A percentile compares a stretch with the other conserved stretches of the same genome.
phyloP scores from a whole-genome alignment of 1,140 invertebrate genomes.

The Pristionchus pacificus region DNA sequence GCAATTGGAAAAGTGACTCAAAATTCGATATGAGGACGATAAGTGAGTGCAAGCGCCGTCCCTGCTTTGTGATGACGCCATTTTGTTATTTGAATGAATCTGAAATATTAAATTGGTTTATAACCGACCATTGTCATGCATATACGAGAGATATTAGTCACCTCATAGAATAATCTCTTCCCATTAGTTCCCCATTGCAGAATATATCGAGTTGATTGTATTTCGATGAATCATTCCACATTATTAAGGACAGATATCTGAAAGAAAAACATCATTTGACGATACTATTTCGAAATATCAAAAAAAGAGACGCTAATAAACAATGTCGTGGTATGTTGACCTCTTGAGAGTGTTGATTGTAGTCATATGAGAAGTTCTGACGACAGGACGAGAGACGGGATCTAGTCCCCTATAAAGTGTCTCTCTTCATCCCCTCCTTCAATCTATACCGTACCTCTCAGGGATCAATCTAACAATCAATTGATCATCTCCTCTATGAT shows the following conservation, averaged over 20 bases:
- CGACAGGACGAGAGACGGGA: conserved; percentile 10
- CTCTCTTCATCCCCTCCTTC: too few species aligned
- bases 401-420: conserved; percentile 10
- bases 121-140: too few species aligned
- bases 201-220: conserved; percentile 97
- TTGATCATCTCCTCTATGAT: conserved; percentile 34
- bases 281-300: not conserved
- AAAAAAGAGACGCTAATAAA: not conserved
- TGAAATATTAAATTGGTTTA: too few species aligned
- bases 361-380: conserved; percentile 20
- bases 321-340: not conserved
- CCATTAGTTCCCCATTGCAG: conserved; percentile 94
- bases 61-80: conserved; percentile 79
- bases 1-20: too few species aligned
- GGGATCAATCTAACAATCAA: conserved; percentile 33
- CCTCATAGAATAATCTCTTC: too few species aligned
- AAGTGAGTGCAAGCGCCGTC: conserved; percentile 16
- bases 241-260: conserved; percentile 89
- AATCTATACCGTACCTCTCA: too few species aligned
- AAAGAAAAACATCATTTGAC: not conserved
- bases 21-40: conserved; percentile 27
- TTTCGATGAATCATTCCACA: conserved; percentile 81
- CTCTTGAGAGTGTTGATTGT: conserved; percentile 24
- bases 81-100: conserved; percentile 94
- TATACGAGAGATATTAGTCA: too few species aligned